A percentile compares a stretch with the other conserved stretches of the same genome.
Evolutionary conservation across 2,113 vertebrate genomes (phyloP).

Genomic region (Oenanthe oenanthe): DNA sequence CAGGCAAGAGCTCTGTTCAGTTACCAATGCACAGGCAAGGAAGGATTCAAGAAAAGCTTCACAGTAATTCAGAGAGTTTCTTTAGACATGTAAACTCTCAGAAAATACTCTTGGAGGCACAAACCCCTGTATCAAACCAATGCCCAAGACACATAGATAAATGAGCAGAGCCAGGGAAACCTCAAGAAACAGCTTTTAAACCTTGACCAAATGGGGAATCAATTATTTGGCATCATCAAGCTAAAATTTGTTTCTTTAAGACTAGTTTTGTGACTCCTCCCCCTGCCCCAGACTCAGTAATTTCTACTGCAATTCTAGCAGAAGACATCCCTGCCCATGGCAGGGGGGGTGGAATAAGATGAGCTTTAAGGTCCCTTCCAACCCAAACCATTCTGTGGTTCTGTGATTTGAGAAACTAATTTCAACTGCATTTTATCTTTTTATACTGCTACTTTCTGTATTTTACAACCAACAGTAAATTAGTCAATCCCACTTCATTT

Average conservation of each 20-base stretch:
- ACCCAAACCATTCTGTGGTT: background rate
- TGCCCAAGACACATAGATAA: rapidly evolving
- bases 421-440: background rate
- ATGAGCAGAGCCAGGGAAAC: rapidly evolving
- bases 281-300: background rate
- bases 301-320: background rate
- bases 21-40: background rate
- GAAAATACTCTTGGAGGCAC: background rate
- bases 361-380: background rate
- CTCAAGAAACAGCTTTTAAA: background rate
- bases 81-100: background rate
- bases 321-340: background rate
- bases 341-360: background rate
- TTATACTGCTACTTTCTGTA: background rate
- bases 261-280: background rate
- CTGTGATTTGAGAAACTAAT: background rate
- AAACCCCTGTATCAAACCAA: background rate
- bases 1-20: background rate
- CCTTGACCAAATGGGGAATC: background rate
- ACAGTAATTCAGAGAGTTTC: conserved; percentile 46
- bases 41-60: conserved; percentile 25
- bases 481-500: background rate
- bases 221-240: background rate
- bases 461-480: background rate
- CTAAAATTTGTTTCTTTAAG: background rate